phyloP scores from a whole-genome alignment of 2,888 invertebrate species.

The Agapetus fuscipes region DNA sequence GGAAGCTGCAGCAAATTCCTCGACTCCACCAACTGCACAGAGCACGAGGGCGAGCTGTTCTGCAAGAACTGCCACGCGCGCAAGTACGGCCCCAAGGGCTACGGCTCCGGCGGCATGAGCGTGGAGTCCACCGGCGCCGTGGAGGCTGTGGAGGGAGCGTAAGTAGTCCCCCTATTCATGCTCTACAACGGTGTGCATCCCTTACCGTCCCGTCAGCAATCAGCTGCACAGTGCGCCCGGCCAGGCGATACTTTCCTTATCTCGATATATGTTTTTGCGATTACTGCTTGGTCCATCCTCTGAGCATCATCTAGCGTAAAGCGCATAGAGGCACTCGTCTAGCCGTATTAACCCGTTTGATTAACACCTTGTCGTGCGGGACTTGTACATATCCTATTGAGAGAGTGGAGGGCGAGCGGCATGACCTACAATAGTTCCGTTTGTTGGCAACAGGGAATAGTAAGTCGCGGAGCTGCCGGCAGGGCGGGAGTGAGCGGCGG shows the following conservation, averaged over 20 bases:
- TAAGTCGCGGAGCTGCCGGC: constrained; percentile 24
- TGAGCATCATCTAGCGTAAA: constrained; percentile 16
- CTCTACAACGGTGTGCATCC: constrained; percentile 1
- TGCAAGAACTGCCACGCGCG: constrained; percentile 97
- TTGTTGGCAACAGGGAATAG: constrained; percentile 22
- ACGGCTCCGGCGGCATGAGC: constrained; percentile 97
- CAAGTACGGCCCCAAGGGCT: constrained; percentile 97
- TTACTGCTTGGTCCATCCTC: constrained; percentile 20
- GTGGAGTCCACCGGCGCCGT: too few relatives aligned
- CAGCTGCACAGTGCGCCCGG: too few relatives aligned
- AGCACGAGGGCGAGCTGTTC: constrained; percentile 93
- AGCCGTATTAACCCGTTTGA: constrained; percentile 21
- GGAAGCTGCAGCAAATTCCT: constrained; percentile 95
- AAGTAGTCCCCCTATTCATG: constrained; percentile 43
- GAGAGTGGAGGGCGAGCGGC: constrained; percentile 36
- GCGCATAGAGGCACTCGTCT: constrained; percentile 16
- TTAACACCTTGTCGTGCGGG: constrained; percentile 19
- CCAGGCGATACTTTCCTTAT: constrained; percentile 52
- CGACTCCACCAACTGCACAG: constrained; percentile 96
- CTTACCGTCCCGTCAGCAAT: too few relatives aligned
- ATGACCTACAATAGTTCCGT: constrained; percentile 34
- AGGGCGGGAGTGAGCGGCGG: constrained; percentile 34
- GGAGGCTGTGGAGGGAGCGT: constrained; percentile 60
- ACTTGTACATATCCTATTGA: constrained; percentile 19
- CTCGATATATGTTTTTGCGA: constrained; percentile 25